Base-by-base conservation (phyloP, 2,888 invertebrate genomes). In the Cephus pulcher region DNA sequence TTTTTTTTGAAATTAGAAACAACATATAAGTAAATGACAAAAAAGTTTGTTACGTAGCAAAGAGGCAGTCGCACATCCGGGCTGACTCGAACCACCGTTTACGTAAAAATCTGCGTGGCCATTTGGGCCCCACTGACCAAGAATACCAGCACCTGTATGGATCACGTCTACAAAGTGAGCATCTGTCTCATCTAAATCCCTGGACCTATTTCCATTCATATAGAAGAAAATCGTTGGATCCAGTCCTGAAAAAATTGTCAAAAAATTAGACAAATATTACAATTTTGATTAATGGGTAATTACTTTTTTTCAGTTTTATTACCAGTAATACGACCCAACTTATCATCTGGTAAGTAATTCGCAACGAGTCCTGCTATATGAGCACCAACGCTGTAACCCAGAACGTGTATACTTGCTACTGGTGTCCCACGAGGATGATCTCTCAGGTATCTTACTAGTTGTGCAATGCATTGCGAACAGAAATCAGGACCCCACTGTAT, bases 21-120 rank as follows among this genome's bases (percentile, higher is more conserved):
- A 34, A 34, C 69, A 74, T 35, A 74, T 35, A 75, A 74, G 76
- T 30, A 15, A 71, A 37, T 76, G 34, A 32, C 30, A 74, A 75
- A 80, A 34, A 4, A 69, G 73, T 80, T 32, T 69, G 95, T 95
- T 93, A 97, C 97, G 95, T 87, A 97, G 96, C 75, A 97, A 93
- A 0, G 96, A 96, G 80, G 96, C 94, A 79, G 96, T 96, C 4
- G 95, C 95, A 89, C 97, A 97, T 80, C 97, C 97, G 0, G 97
- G 97, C 86, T 97, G 97, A 88, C 97, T 96, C 56, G 97, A 96
- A 34, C 97, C 96, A 0, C 97, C 97, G 87, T 97, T 97, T 75
- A 97, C 96, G 90, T 97, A 97, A 91, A 97, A 97, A 90, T 97
- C 97, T 0, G 96, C 97, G 89, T 97, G 97, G 0, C 97, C 97